Evolutionary conservation across 2,888 invertebrate species (phyloP).

Genomic region (Polydrusus tereticollis): DNA sequence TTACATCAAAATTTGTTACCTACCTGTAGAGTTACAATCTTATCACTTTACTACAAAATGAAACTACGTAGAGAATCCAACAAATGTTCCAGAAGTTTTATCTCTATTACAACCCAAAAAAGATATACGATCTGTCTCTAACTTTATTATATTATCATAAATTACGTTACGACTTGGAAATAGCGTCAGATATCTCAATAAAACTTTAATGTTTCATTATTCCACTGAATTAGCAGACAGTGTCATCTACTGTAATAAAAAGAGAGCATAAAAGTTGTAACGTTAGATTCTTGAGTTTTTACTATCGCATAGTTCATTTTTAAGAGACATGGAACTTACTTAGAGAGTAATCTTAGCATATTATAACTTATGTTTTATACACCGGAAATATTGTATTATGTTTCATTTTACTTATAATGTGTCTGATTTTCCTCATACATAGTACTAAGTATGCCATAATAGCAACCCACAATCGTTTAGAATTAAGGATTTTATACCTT

Average conservation of each 20-base stretch:
- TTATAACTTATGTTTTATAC: too few species aligned
- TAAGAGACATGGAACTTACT: not conserved
- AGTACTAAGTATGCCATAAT: too few species aligned
- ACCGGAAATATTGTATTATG: too few species aligned
- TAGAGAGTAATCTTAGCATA: too few species aligned
- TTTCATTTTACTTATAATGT: too few species aligned
- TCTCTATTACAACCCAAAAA: not conserved
- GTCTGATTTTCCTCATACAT: too few species aligned
- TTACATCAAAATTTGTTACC: too few species aligned
- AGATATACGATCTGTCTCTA: constrained; percentile 4
- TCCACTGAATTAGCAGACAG: constrained; percentile 3
- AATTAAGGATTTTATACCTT: too few species aligned
- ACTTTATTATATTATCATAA: constrained; percentile 11
- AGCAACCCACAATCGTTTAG: too few species aligned
- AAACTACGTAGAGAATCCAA: not conserved
- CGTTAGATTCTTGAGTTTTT: not conserved
- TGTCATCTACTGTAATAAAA: not conserved
- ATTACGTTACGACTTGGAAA: constrained; percentile 4
- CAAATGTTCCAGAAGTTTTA: not conserved
- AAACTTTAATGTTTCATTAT: constrained; percentile 24
- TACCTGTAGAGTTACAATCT: too few species aligned
- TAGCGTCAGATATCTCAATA: not conserved
- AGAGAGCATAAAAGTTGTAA: constrained; percentile 1
- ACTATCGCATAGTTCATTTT: not conserved
- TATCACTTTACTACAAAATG: too few species aligned